Conservation (phyloP, 2,797 vertebrate genomes). For the Rallus crepitans region DNA sequence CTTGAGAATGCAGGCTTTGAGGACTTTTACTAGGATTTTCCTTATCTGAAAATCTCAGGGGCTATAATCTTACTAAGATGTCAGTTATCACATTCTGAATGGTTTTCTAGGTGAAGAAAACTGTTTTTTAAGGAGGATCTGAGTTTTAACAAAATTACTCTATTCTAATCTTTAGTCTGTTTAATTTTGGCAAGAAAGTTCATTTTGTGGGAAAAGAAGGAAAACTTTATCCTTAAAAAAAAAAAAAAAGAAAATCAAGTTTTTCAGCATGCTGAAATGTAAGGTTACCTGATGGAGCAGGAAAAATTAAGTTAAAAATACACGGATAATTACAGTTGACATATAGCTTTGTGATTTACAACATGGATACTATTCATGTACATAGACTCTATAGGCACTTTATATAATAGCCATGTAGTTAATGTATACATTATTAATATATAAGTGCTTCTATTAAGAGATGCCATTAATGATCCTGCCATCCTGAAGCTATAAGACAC, state of each 20-base stretch:
- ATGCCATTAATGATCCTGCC: constrained; percentile 57
- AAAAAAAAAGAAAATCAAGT: neutral
- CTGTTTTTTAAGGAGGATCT: neutral
- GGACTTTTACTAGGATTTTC: neutral
- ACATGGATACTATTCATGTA: constrained; percentile 37
- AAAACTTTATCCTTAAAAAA: neutral
- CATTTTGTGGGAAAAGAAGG: neutral
- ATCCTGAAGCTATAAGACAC: constrained; percentile 18
- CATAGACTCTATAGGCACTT: constrained; percentile 64
- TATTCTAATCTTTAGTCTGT: neutral
- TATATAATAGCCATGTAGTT: constrained; percentile 72
- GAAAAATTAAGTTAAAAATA: constrained; percentile 36
- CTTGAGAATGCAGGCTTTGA: neutral
- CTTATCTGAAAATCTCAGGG: neutral
- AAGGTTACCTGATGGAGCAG: neutral
- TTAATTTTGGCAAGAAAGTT: neutral
- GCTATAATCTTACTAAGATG: neutral
- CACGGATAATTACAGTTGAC: constrained; percentile 54
- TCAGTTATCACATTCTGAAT: neutral
- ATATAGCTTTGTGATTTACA: constrained; percentile 62
- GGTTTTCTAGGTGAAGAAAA: neutral
- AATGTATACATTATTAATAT: constrained; percentile 68
- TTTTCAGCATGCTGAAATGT: neutral
- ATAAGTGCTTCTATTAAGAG: constrained; percentile 62
- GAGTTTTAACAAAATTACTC: neutral